A percentile compares a stretch with the other conserved stretches of the same genome.
Evolutionary conservation across 1,140 invertebrate species (phyloP).

Genomic region (Laupala kohalensis): DNA sequence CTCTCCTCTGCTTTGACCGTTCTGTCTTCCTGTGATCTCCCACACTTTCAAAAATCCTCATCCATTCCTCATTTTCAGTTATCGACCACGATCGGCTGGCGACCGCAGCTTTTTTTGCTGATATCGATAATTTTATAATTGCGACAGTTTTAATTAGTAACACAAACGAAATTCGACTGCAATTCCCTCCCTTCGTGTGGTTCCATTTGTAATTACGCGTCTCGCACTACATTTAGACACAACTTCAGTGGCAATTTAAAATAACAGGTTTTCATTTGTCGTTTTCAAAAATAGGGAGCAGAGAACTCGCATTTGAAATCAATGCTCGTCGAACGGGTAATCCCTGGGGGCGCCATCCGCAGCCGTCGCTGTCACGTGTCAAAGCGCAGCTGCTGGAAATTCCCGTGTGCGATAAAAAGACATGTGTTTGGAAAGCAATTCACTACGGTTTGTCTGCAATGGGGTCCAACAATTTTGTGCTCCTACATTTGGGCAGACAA

Average conservation of each 20-base stretch:
- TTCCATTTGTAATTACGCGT: not conserved
- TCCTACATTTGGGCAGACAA: too few species aligned
- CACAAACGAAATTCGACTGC: not conserved
- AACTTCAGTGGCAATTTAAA: not conserved
- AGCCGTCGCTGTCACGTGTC: not conserved
- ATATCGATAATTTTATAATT: not conserved
- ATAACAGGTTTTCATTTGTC: not conserved
- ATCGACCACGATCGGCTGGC: not conserved
- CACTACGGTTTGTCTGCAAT: too few species aligned
- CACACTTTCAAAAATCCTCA: too few species aligned
- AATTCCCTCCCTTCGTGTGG: not conserved
- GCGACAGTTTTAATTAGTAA: not conserved
- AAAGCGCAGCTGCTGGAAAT: not conserved
- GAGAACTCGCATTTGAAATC: not conserved
- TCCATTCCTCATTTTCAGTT: not conserved
- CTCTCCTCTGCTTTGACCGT: not conserved
- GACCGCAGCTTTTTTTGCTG: not conserved
- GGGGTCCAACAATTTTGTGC: too few species aligned
- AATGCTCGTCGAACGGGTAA: not conserved
- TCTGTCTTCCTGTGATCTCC: too few species aligned
- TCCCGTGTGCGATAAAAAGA: too few species aligned
- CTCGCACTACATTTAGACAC: not conserved
- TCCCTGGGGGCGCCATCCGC: not conserved
- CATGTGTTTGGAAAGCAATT: too few species aligned
- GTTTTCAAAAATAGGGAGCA: not conserved